Conservation (phyloP, 2,113 vertebrate genomes). For the Paramisgurnus dabryanus region DNA sequence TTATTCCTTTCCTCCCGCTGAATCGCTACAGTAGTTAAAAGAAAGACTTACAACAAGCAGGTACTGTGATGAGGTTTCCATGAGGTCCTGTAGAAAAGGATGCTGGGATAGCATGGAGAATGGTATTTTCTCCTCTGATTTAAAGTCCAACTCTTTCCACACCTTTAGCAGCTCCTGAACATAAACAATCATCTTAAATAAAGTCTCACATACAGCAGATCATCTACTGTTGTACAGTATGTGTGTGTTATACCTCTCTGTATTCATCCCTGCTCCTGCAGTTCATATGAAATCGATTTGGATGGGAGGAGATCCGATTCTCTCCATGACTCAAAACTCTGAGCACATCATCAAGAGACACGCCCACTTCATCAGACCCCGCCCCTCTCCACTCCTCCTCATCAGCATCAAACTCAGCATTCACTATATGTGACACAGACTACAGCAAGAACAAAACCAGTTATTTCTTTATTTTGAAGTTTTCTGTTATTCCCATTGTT, state of each 20-base stretch:
- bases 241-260: conserved; percentile 32
- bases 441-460: background rate
- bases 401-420: conserved; percentile 21
- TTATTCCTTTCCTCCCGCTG: too few species aligned
- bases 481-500: too few species aligned
- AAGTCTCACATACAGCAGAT: background rate
- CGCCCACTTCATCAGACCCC: conserved; percentile 27
- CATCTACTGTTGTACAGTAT: background rate
- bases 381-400: conserved; percentile 21
- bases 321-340: conserved; percentile 30
- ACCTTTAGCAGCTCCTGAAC: conserved; percentile 68
- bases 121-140: conserved; percentile 68
- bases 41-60: conserved; percentile 84
- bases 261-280: conserved; percentile 26
- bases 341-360: conserved; percentile 43
- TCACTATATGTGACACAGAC: conserved; percentile 30
- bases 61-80: conserved; percentile 72
- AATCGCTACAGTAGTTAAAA: too few species aligned
- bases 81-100: conserved; percentile 77
- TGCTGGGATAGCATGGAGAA: conserved; percentile 79
- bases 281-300: background rate
- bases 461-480: too few species aligned
- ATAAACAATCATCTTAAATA: background rate
- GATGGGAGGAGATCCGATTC: background rate
- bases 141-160: conserved; percentile 76